phyloP scores from a whole-genome alignment of 2,797 vertebrate species.

The Sphenopsis melanotis region DNA sequence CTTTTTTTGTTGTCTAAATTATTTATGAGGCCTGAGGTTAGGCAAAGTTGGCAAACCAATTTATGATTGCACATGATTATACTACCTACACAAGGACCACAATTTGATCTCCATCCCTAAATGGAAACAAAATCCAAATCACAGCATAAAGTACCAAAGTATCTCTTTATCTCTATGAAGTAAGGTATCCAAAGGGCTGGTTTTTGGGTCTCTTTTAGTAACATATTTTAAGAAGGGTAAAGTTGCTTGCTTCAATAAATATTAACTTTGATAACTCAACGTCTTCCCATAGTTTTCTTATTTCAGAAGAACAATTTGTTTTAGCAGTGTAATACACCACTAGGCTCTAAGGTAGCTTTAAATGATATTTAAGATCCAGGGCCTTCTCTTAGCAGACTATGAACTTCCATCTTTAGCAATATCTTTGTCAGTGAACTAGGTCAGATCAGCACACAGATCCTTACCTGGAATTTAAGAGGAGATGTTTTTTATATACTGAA shows the following conservation, averaged over 20 bases:
- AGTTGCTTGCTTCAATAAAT: background rate
- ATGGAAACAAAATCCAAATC: background rate
- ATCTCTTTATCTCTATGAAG: background rate
- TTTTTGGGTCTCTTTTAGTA: background rate
- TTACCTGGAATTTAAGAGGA: background rate
- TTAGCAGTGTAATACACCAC: background rate
- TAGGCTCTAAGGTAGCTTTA: background rate
- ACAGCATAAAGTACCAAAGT: background rate
- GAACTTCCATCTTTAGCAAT: background rate
- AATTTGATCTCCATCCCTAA: background rate
- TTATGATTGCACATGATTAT: background rate
- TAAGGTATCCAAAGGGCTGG: background rate
- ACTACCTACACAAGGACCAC: background rate
- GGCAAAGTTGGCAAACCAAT: slow-evolving; percentile 1
- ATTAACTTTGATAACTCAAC: background rate
- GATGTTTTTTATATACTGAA: background rate
- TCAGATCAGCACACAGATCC: background rate
- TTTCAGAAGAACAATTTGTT: background rate
- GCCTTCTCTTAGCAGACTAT: background rate
- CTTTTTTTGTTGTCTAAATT: background rate
- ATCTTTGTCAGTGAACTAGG: background rate
- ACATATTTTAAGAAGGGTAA: background rate
- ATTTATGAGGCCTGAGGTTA: background rate
- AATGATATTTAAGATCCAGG: background rate
- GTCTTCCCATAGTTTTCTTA: background rate